Evolutionary conservation across 92 coral and sea anemone genomes (phyloP), one percentile per base, ranked within the genome.

Genomic region (Porites cylindrica): DNA sequence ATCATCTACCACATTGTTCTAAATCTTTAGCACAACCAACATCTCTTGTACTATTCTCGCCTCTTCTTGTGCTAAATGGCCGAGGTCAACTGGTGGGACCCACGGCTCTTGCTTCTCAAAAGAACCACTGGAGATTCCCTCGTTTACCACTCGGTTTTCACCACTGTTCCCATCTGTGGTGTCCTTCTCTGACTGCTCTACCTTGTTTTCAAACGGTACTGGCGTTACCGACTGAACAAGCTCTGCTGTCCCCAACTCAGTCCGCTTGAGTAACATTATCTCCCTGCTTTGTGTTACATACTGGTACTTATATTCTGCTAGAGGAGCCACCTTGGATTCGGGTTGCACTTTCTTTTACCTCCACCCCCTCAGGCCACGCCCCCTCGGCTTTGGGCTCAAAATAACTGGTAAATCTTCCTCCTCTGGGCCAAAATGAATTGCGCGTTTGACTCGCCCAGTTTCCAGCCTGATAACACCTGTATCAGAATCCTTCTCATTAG

Each of bases 181-280:
- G 23, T 83, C 59, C 71, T 23, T 24, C 63, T 38, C 13, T 50
- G 11, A 29, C 63, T 11, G 7, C 20, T 21, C 38, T 6, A 65
- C 61, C n/a, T n/a, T n/a, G n/a, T n/a, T n/a, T n/a, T n/a, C n/a
- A 16, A 88, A 78, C 61, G 84, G 87, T 13, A 88, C 59, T 82
- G 91, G 91, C 58, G 75, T 88, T 26, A 88, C 83, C 21, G 91
- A 88, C 60, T 79, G 91, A 52, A 88, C 83, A 52, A 74, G 73
- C 78, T 82, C 68, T 56, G 82, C 11, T 18, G 78, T 60, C 43
- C 91, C 88, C 21, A 88, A 88, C 23, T 75, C 83, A 29, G 88
- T 81, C 10, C 77, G 75, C 59, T 54, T 81, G 10, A 52, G 54
- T 81, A 81, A 23, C 16, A 54, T 68, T 23, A 81, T 68, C 54